Evolutionary conservation across 2,888 invertebrate genomes (phyloP).

Genomic region (Eledona agricola): DNA sequence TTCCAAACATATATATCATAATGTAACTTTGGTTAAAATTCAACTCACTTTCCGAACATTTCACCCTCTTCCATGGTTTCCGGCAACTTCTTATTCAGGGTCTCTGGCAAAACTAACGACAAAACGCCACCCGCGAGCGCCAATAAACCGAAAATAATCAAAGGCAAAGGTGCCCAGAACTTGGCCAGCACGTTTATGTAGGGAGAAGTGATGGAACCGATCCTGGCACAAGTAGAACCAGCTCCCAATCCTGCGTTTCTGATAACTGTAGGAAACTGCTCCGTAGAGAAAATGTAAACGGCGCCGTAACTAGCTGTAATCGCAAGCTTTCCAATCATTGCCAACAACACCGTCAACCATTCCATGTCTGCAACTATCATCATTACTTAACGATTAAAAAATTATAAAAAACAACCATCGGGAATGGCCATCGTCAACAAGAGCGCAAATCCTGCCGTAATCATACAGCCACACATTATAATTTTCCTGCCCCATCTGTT

Average conservation of each 20-base stretch:
- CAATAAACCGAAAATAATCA: slow-evolving; percentile 60
- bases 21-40: no score
- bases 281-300: slow-evolving; percentile 77
- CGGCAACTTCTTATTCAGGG: slow-evolving; percentile 70
- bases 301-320: slow-evolving; percentile 79
- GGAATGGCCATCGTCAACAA: slow-evolving; percentile 70
- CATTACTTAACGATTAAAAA: background rate
- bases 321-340: slow-evolving; percentile 77
- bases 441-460: slow-evolving; percentile 69
- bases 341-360: slow-evolving; percentile 68
- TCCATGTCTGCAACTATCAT: slow-evolving; percentile 61
- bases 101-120: slow-evolving; percentile 72
- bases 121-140: slow-evolving; percentile 67
- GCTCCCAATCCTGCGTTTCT: slow-evolving; percentile 72
- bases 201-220: slow-evolving; percentile 71
- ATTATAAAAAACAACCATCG: slow-evolving; percentile 47
- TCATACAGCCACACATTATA: slow-evolving; percentile 75
- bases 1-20: no score
- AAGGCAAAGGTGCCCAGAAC: slow-evolving; percentile 34
- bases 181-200: slow-evolving; percentile 67
- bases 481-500: slow-evolving; percentile 76
- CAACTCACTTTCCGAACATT: slow-evolving; percentile 67
- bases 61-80: slow-evolving; percentile 74
- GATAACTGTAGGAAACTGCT: slow-evolving; percentile 79
- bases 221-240: slow-evolving; percentile 69